Percentiles rank a stretch among this genome's conserved stretches.
phyloP scores from a whole-genome alignment of 1,140 invertebrate genomes.

The Lepeophtheirus salmonis region DNA sequence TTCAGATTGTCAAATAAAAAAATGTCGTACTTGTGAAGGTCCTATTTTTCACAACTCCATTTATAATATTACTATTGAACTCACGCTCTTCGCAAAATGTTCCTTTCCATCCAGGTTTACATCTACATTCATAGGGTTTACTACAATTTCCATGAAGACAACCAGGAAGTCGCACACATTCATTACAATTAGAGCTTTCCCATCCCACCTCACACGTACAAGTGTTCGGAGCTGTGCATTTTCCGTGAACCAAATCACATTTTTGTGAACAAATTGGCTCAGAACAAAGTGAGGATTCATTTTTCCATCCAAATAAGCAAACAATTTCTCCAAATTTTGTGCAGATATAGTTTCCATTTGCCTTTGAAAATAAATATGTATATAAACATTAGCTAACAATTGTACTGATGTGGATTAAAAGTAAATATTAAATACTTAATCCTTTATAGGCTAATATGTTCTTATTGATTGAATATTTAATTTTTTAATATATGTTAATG shows the following conservation, averaged over 20 bases:
- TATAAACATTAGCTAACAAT: no score
- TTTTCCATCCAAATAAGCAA: neutral
- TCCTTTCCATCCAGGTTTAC: slow-evolving; percentile 9
- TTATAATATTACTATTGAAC: no score
- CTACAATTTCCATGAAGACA: slow-evolving; percentile 14
- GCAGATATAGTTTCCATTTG: neutral
- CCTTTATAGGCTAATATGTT: no score
- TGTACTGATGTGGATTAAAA: no score
- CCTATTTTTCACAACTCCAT: no score
- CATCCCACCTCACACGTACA: slow-evolving; percentile 6
- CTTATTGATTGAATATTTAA: no score
- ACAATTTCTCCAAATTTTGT: neutral
- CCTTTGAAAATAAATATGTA: neutral
- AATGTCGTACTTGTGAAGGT: no score
- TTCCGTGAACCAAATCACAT: neutral
- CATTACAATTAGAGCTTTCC: slow-evolving; percentile 5
- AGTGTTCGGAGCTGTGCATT: neutral
- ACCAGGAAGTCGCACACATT: slow-evolving; percentile 8
- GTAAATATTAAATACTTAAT: no score
- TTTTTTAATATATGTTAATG: no score
- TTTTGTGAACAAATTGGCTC: neutral
- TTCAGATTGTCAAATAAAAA: no score
- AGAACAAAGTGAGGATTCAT: neutral
- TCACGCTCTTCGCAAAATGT: slow-evolving; percentile 5
- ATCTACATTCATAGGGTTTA: slow-evolving; percentile 7